Evolutionary conservation across 2,113 vertebrate species (phyloP).

Genomic region (Cygnus buccinator): DNA sequence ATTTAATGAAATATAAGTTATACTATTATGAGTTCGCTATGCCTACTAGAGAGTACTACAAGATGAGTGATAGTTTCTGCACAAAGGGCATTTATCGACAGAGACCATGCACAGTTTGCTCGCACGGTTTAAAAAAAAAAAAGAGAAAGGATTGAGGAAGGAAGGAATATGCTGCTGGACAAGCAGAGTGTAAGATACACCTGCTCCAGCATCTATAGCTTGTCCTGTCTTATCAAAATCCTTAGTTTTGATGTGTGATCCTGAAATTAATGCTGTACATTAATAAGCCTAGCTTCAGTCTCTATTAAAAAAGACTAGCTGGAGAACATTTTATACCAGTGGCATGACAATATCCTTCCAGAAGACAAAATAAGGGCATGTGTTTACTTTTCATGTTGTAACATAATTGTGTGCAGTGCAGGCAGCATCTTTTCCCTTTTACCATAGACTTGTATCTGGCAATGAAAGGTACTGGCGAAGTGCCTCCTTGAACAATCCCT

Average conservation of each 20-base stretch:
- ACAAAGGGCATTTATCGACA: slow-evolving; percentile 71
- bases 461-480: slow-evolving; percentile 55
- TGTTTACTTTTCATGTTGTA: background rate
- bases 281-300: slow-evolving; percentile 55
- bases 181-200: slow-evolving; percentile 67
- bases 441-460: slow-evolving; percentile 25
- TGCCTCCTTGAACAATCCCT: slow-evolving; percentile 46
- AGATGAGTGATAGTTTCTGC: slow-evolving; percentile 73
- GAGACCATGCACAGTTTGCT: slow-evolving; percentile 86
- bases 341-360: slow-evolving; percentile 6
- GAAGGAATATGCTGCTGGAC: slow-evolving; percentile 61
- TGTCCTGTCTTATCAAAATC: slow-evolving; percentile 66
- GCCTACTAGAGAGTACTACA: slow-evolving; percentile 53
- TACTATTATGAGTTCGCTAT: slow-evolving; percentile 79
- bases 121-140: slow-evolving; percentile 63
- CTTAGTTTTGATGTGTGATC: slow-evolving; percentile 61
- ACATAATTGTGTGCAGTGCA: background rate
- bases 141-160: slow-evolving; percentile 3
- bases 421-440: slow-evolving; percentile 42
- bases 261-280: slow-evolving; percentile 67
- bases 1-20: slow-evolving; percentile 89
- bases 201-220: slow-evolving; percentile 61
- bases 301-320: slow-evolving; percentile 51
- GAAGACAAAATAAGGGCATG: slow-evolving; percentile 15
- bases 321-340: slow-evolving; percentile 50